Percentiles rank a stretch among this genome's conserved stretches.
These are phyloP conservation scores for Megaceryle alcyon DNA, from an alignment of 2,797 vertebrate species.

Conservation along the genomic window DNA sequence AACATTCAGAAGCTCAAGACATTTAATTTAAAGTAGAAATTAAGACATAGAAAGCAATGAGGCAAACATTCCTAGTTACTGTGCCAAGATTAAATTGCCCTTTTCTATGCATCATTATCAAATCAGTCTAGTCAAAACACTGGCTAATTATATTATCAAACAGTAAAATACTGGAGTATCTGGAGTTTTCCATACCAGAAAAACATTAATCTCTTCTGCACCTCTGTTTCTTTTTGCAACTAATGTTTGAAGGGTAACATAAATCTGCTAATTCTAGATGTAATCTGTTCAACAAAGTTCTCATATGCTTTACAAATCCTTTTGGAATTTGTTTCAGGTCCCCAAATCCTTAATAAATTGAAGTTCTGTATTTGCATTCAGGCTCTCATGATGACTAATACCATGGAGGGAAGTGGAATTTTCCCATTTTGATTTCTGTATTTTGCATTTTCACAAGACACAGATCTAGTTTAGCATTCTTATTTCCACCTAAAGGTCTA, in stretches of 20 bases:
- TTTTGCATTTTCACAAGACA: constrained; percentile 19
- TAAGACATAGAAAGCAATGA: constrained; percentile 67
- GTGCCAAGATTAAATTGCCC: constrained; percentile 74
- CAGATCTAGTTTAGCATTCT: not conserved
- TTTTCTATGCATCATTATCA: constrained; percentile 72
- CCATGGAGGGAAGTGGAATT: constrained; percentile 39
- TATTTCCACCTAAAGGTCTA: not conserved
- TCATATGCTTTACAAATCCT: constrained; percentile 58
- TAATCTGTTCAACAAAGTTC: constrained; percentile 40
- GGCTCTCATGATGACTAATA: constrained; percentile 45
- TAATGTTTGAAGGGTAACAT: constrained; percentile 28
- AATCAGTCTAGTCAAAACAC: constrained; percentile 75
- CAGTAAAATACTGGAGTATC: constrained; percentile 36
- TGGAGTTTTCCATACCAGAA: constrained; percentile 57
- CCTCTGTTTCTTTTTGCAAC: not conserved
- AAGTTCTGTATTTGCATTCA: constrained; percentile 57
- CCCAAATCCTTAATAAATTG: constrained; percentile 66
- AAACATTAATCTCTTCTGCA: not conserved
- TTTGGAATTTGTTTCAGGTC: constrained; percentile 54
- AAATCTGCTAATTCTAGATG: constrained; percentile 19
- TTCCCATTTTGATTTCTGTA: constrained; percentile 44
- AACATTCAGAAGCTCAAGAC: constrained; percentile 50
- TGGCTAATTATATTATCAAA: constrained; percentile 70
- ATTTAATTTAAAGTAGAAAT: constrained; percentile 70
- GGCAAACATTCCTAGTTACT: constrained; percentile 50